Conservation (phyloP, 1,140 invertebrate species). For the Spodoptera litura region DNA sequence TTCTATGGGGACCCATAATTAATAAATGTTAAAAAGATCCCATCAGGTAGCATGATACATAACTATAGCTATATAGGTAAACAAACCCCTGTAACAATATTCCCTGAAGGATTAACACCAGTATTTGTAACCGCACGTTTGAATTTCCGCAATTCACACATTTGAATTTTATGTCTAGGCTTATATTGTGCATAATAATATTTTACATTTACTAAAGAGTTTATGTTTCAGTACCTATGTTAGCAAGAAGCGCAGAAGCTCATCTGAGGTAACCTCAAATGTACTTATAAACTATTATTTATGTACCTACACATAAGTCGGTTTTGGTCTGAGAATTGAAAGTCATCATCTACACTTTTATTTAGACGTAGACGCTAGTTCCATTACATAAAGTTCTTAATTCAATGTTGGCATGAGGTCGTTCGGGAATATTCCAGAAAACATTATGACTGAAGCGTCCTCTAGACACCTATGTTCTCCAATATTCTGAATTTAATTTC, state of each 20-base stretch:
- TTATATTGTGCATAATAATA: not conserved
- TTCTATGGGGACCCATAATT: no score
- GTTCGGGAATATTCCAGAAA: not conserved
- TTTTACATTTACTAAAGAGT: no score
- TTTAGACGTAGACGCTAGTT: not conserved
- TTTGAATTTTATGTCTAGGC: slow-evolving; percentile 27
- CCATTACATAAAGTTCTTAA: not conserved
- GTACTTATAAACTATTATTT: no score
- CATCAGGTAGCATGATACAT: not conserved
- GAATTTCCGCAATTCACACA: slow-evolving; percentile 26
- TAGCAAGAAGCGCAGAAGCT: no score
- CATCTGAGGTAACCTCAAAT: no score
- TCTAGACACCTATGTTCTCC: not conserved
- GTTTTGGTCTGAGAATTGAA: no score
- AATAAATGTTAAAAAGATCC: not conserved
- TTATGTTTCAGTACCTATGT: no score
- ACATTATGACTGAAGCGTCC: not conserved
- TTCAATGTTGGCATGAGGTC: not conserved
- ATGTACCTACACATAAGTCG: no score
- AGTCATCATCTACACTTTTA: no score
- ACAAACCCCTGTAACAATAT: not conserved
- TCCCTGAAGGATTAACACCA: slow-evolving; percentile 12
- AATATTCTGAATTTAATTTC: slow-evolving; percentile 15
- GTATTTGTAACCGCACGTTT: slow-evolving; percentile 11
- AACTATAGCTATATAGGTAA: not conserved